Evolutionary conservation across 2,888 invertebrate genomes (phyloP).

Genomic region (Bimastos eiseni): DNA sequence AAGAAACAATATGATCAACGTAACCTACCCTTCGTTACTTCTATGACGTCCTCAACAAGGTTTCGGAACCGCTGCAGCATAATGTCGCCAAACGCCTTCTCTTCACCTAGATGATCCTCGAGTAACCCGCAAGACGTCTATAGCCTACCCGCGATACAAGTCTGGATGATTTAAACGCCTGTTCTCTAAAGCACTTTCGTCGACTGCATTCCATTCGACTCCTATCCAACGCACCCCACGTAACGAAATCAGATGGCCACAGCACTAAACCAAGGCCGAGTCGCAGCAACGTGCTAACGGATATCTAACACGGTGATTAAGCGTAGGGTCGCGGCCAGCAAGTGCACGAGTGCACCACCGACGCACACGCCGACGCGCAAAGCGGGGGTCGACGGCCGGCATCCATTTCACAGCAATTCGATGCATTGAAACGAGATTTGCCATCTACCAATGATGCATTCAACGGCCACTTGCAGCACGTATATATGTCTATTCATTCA

Average conservation of each 20-base stretch:
- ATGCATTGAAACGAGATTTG: neutral
- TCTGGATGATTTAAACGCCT: neutral
- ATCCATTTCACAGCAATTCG: neutral
- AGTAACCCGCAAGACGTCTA: neutral
- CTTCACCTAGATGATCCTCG: neutral
- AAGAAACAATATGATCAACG: neutral
- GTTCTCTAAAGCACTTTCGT: neutral
- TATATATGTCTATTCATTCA: neutral
- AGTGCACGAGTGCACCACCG: neutral
- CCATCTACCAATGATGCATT: neutral
- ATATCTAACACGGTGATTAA: slow-evolving; percentile 2
- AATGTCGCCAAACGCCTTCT: neutral
- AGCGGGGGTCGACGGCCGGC: neutral
- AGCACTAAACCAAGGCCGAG: neutral
- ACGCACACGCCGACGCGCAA: no score
- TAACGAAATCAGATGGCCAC: no score
- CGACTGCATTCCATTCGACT: neutral
- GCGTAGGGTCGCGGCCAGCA: neutral
- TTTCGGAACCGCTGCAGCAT: slow-evolving; percentile 37
- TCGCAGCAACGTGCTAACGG: slow-evolving; percentile 4
- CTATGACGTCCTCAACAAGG: slow-evolving; percentile 38
- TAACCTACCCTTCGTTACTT: slow-evolving; percentile 36
- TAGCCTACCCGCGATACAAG: neutral
- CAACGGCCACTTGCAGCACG: neutral
- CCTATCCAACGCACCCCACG: neutral